Evolutionary conservation across 2,888 invertebrate genomes (phyloP).

Genomic region (Carcina quercana): DNA sequence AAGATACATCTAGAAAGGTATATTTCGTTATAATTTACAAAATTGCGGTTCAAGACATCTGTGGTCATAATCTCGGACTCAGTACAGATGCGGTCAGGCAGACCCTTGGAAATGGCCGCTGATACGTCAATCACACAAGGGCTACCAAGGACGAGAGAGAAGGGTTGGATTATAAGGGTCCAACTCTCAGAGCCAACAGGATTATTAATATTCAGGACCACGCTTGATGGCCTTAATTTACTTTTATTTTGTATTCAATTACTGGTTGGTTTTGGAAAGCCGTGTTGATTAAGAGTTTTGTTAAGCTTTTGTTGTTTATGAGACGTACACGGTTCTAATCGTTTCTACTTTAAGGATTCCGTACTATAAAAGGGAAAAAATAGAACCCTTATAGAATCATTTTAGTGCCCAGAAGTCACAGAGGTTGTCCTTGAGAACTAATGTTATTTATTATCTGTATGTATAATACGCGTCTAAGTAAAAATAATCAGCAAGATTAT

Average conservation of each 20-base stretch:
- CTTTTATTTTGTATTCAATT: slow-evolving; percentile 52
- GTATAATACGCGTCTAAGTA: no score
- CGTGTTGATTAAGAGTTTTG: slow-evolving; percentile 9
- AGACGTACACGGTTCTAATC: no score
- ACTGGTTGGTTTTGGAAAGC: slow-evolving; percentile 34
- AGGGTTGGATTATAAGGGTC: slow-evolving; percentile 70
- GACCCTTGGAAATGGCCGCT: slow-evolving; percentile 40
- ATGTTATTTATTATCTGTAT: no score
- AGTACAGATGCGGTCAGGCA: slow-evolving; percentile 30
- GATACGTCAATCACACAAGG: slow-evolving; percentile 62
- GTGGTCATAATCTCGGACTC: slow-evolving; percentile 38
- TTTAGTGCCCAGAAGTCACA: no score
- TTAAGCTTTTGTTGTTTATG: no score
- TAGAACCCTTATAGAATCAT: no score
- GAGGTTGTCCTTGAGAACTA: no score
- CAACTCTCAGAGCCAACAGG: slow-evolving; percentile 49
- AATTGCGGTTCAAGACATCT: slow-evolving; percentile 24
- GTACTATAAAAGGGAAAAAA: no score
- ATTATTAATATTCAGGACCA: slow-evolving; percentile 60
- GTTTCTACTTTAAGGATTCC: no score
- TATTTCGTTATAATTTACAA: no score
- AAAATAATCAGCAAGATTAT: no score
- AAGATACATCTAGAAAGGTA: no score
- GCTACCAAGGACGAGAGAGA: slow-evolving; percentile 53
- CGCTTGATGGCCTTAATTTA: slow-evolving; percentile 49